Base-by-base conservation (phyloP, 2,888 invertebrate genomes). In the Andricus curvator region DNA sequence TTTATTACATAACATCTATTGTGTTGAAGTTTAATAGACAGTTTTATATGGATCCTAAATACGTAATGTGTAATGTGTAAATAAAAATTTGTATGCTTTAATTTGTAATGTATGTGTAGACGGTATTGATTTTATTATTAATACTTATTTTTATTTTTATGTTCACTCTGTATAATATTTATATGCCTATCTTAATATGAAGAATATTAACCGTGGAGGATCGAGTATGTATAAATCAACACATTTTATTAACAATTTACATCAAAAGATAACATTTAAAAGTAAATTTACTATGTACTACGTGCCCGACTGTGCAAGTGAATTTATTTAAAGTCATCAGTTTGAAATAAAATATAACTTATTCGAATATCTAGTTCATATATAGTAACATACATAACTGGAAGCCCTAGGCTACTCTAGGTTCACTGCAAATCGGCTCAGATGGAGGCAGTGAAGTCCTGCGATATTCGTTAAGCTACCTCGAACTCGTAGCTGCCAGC, bases 321-420 rank as follows among this genome's bases (percentile, higher is more conserved):
- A 41, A 83, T 85, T 68, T 84, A 85, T 80, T 66, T 65, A 67
- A n/a, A 67, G 37, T 41, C 22, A 64, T 77, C 2, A 80, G 77
- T 62, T 62, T 79, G 82, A 84, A 81, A 70, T 86, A 77, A 84
- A 84, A 88, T 88, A 89, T 88, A 91, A 91, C 91, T 91, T 87
- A 91, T 90, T 91, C 87, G 86, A 89, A 90, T 92, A 92, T 88
- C 91, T 67, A 67, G 67, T 67, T 67, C n/a, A 67, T 64, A 25
- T 25, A 29, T 64, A 22, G 22, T 60, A 60, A 92, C 90, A 92
- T 91, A 92, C 89, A 91, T 92, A 91, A 92, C 89, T 92, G 92
- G 92, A 92, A 92, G 92, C 92, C 92, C 92, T 92, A 92, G 91
- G 89, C 92, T 92, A 92, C 92, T 92, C 88, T 92, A 88, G 90